These are phyloP conservation scores for Chrysina gloriosa DNA, from an alignment of 2,888 invertebrate genomes.

Conservation along the genomic window DNA sequence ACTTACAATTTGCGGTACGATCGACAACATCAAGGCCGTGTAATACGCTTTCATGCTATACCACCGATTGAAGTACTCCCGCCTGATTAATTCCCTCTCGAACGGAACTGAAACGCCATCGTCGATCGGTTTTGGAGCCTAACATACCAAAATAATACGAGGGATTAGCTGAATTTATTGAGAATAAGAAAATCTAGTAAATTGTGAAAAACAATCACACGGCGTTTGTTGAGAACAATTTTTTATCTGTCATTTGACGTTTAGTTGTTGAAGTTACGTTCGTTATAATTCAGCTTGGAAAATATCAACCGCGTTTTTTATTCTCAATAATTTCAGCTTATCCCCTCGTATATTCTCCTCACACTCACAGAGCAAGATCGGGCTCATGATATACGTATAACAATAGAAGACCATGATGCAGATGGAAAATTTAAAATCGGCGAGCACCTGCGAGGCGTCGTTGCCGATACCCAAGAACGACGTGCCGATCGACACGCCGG, in stretches of 20 bases:
- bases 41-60: slow-evolving; percentile 83
- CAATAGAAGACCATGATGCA: slow-evolving; percentile 35
- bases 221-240: too few relatives aligned
- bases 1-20: slow-evolving; percentile 79
- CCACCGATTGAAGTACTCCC: slow-evolving; percentile 86
- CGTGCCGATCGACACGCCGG: slow-evolving; percentile 24
- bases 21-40: slow-evolving; percentile 77
- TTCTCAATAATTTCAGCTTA: not conserved
- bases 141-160: too few relatives aligned
- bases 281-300: too few relatives aligned
- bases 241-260: too few relatives aligned
- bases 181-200: slow-evolving; percentile 23
- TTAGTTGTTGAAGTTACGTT: too few relatives aligned
- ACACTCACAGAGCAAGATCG: slow-evolving; percentile 41
- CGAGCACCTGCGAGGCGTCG: slow-evolving; percentile 22
- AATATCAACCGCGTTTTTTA: not conserved
- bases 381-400: slow-evolving; percentile 41
- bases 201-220: not conserved
- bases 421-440: slow-evolving; percentile 40
- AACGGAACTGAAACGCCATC: slow-evolving; percentile 74
- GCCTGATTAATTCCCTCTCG: slow-evolving; percentile 79
- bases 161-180: too few relatives aligned
- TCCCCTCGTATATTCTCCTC: not conserved
- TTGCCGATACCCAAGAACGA: slow-evolving; percentile 36
- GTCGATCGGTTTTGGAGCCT: too few relatives aligned